phyloP scores from a whole-genome alignment of 1,140 invertebrate genomes.

The Atta cephalotes region DNA sequence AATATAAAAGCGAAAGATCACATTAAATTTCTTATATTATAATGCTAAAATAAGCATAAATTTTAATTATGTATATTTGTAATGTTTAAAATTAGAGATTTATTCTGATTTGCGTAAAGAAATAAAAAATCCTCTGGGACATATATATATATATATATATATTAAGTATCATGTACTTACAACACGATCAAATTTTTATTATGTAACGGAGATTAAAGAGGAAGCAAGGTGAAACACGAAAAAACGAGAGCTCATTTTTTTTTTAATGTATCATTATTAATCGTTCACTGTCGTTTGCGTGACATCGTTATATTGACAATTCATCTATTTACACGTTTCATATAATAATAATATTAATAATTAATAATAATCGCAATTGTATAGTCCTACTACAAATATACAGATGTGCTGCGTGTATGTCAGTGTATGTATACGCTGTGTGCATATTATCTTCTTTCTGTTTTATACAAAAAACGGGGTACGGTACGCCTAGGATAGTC shows the following conservation, averaged over 20 bases:
- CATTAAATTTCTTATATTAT: no score
- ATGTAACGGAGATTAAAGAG: not conserved
- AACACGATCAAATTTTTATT: not conserved
- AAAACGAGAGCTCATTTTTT: constrained; percentile 60
- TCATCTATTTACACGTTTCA: constrained; percentile 85
- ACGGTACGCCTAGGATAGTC: constrained; percentile 72
- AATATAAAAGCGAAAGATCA: not conserved
- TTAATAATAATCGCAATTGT: constrained; percentile 83
- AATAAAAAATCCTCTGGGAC: not conserved
- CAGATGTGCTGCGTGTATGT: constrained; percentile 79
- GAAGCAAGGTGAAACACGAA: not conserved
- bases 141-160: no score
- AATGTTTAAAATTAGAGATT: not conserved
- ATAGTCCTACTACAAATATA: constrained; percentile 85
- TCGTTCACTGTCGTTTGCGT: constrained; percentile 82
- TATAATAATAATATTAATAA: constrained; percentile 79
- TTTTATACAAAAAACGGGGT: constrained; percentile 80
- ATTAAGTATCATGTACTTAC: not conserved
- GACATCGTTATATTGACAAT: constrained; percentile 85
- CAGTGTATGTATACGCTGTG: constrained; percentile 59
- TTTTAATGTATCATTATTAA: constrained; percentile 85
- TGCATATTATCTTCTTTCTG: constrained; percentile 58
- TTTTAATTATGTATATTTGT: not conserved
- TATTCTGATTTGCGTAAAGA: not conserved
- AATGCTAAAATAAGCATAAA: not conserved